Percentiles rank a stretch among this genome's conserved stretches.
These are phyloP conservation scores for Eubasilissa splendida DNA, from an alignment of 2,888 invertebrate genomes.

Conservation along the genomic window DNA sequence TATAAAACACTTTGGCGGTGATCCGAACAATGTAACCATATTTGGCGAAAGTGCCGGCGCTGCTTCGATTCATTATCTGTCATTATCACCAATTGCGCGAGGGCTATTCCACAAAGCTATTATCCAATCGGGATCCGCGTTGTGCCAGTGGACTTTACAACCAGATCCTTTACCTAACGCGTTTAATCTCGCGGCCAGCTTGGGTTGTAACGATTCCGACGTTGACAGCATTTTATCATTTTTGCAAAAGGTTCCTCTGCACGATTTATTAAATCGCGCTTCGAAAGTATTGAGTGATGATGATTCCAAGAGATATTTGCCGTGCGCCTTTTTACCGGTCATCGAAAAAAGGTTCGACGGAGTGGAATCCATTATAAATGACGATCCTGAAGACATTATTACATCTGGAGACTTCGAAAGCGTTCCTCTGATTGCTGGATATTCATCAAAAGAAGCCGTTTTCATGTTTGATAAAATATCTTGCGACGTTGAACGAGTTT, in stretches of 20 bases:
- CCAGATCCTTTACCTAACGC: constrained; percentile 31
- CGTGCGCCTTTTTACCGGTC: constrained; percentile 47
- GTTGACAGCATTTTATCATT: constrained; percentile 40
- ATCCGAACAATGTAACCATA: constrained; percentile 52
- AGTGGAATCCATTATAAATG: constrained; percentile 36
- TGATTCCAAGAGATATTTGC: constrained; percentile 24
- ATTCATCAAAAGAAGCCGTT: constrained; percentile 64
- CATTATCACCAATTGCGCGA: constrained; percentile 39
- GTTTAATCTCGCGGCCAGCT: constrained; percentile 38
- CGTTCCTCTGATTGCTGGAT: constrained; percentile 64
- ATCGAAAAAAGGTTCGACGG: constrained; percentile 45
- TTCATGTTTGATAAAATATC: constrained; percentile 54
- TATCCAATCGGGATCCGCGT: constrained; percentile 50
- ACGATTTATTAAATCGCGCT: constrained; percentile 39
- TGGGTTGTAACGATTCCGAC: constrained; percentile 23
- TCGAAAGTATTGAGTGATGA: constrained; percentile 29
- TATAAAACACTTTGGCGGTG: constrained; percentile 51
- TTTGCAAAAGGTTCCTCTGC: constrained; percentile 39
- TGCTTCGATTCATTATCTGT: constrained; percentile 48
- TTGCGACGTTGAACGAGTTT: constrained; percentile 52
- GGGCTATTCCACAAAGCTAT: constrained; percentile 53
- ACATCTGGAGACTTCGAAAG: constrained; percentile 60
- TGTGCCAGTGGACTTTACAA: constrained; percentile 44
- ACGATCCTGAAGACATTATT: constrained; percentile 44
- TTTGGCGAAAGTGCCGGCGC: constrained; percentile 56